These are phyloP conservation scores for Popillia japonica DNA, from an alignment of 1,140 invertebrate species.

Conservation along the genomic window DNA sequence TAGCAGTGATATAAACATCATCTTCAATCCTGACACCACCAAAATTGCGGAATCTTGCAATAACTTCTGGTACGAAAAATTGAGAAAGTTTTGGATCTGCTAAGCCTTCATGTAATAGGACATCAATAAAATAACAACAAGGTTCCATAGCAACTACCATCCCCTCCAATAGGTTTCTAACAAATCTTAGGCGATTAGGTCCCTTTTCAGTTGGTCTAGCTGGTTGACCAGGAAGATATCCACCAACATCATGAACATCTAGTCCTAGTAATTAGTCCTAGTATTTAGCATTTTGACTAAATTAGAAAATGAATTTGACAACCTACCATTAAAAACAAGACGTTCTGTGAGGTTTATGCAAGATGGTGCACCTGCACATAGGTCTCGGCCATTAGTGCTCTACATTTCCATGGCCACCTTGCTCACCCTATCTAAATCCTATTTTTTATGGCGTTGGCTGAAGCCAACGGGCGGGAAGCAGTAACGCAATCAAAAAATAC, in stretches of 20 bases:
- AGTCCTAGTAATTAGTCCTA: conserved; percentile 94
- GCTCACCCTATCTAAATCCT: too few relatives aligned
- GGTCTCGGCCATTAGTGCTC: too few relatives aligned
- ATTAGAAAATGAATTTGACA: too few relatives aligned
- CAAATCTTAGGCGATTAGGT: conserved; percentile 77
- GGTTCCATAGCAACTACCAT: conserved; percentile 97
- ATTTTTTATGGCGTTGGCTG: too few relatives aligned
- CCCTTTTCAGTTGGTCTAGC: conserved; percentile 62
- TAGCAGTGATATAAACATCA: conserved; percentile 87
- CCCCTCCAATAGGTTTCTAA: conserved; percentile 75
- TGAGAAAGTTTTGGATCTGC: conserved; percentile 68
- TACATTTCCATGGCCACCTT: too few relatives aligned
- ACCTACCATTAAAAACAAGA: too few relatives aligned
- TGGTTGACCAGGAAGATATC: conserved; percentile 76
- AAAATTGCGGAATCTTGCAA: conserved; percentile 79
- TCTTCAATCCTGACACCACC: conserved; percentile 97
- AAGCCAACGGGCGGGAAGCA: too few relatives aligned
- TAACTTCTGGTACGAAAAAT: conserved; percentile 76
- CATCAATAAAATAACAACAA: conserved; percentile 92
- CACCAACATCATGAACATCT: conserved; percentile 97
- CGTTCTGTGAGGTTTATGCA: too few relatives aligned
- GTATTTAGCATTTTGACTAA: too few relatives aligned
- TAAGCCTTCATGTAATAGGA: conserved; percentile 71
- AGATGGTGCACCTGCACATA: too few relatives aligned
- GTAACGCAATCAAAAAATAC: too few relatives aligned